These are phyloP conservation scores for Mormyrops attenuatus DNA, from an alignment of 2,797 vertebrate species.

Conservation along the genomic window DNA sequence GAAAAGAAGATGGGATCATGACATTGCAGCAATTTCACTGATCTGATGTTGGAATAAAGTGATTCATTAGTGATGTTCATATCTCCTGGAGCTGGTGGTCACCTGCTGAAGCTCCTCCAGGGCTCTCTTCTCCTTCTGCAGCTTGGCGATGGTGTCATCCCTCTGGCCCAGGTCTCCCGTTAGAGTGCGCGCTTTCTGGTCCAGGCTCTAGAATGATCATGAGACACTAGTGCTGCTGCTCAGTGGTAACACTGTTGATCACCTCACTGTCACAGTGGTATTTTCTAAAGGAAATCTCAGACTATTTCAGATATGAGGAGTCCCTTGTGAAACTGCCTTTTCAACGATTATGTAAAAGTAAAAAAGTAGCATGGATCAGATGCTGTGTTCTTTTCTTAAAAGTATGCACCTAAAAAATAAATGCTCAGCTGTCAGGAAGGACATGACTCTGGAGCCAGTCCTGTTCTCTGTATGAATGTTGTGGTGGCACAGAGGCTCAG, in stretches of 20 bases:
- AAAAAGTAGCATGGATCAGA: neutral
- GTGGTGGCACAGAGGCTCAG: neutral
- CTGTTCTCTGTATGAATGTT: neutral
- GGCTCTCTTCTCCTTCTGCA: slow-evolving; percentile 64
- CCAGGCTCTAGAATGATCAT: slow-evolving; percentile 49
- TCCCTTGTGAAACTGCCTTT: neutral
- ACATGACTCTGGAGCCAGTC: neutral
- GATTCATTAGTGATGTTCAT: neutral
- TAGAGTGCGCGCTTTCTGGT: slow-evolving; percentile 56
- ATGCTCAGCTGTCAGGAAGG: neutral
- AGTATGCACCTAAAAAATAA: neutral
- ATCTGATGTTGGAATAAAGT: neutral
- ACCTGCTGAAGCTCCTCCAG: slow-evolving; percentile 68
- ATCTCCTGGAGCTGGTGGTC: neutral
- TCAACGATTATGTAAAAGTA: neutral
- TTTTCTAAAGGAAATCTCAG: neutral
- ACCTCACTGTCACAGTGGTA: neutral
- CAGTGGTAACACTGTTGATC: neutral
- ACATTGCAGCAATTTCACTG: neutral
- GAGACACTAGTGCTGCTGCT: neutral
- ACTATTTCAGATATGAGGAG: neutral
- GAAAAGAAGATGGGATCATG: neutral
- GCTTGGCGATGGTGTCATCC: slow-evolving; percentile 58
- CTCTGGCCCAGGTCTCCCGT: slow-evolving; percentile 57
- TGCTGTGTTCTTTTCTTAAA: neutral